Evolutionary conservation across 2,888 invertebrate species (phyloP), one percentile per base, ranked within the genome.

Genomic region (Oligia latruncula): DNA sequence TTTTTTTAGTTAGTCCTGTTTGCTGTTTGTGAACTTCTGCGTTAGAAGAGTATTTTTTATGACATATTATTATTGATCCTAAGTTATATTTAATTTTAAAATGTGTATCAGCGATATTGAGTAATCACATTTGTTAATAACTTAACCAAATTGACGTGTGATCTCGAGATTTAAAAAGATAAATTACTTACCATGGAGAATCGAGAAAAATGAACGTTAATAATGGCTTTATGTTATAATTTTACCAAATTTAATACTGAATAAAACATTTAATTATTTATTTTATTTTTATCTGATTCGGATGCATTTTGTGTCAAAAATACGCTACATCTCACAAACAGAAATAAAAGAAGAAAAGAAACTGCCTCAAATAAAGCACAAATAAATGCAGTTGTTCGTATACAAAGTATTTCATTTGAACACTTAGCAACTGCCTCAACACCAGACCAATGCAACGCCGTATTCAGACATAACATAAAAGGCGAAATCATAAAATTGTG

Each of bases 401-500:
- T 29, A 20, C 49, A 71, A 13, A 66, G 11, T 67, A 43, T 60
- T 62, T 67, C n/a, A 64, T 29, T 72, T 13, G 23, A 64, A 64
- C n/a, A 67, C 60, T 71, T 70, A 71, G 46, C 73, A 68, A 43
- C 65, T 74, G 64, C 55, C 15, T 76, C 71, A 72, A 81, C 71
- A 65, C 49, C 70, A 77, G 71, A 78, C 71, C 81, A 71, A 65
- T 73, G 74, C 78, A 85, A 85, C 85, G 77, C 65, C 76, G 43
- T 82, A 88, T 88, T 83, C 81, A 83, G 81, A 88, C 74, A 76
- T 81, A 68, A 85, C 76, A 80, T 77, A 73, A 75, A 89, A 87
- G 81, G 74, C 60, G 71, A 85, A 82, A 84, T 88, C 77, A 89
- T 88, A 84, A 84, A 88, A 87, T 84, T 87, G 85, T 80, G 83